A percentile compares a stretch with the other conserved stretches of the same genome.
phyloP scores from a whole-genome alignment of 92 coral and sea anemone genomes.

The Plumapathes pennacea region DNA sequence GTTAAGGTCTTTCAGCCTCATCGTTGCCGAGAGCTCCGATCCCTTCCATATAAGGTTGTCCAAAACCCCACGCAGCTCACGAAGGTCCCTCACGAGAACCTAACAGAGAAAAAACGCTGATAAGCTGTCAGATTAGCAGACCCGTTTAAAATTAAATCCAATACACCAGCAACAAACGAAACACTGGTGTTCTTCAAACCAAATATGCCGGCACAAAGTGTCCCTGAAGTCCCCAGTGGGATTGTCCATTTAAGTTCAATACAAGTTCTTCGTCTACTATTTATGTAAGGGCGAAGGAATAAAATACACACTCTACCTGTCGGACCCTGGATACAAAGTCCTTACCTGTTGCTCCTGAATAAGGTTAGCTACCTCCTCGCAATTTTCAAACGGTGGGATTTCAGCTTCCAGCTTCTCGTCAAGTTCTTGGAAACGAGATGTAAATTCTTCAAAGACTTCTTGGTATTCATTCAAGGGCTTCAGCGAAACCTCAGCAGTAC shows the following conservation, averaged over 20 bases:
- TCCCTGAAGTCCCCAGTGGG: too few relatives aligned
- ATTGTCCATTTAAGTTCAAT: too few relatives aligned
- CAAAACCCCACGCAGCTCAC: constrained; percentile 69
- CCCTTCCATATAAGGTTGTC: constrained; percentile 98
- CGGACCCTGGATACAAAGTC: too few relatives aligned
- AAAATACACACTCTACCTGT: too few relatives aligned
- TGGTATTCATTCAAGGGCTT: constrained; percentile 90
- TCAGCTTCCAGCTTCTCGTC: constrained; percentile 65
- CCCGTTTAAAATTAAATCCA: too few relatives aligned
- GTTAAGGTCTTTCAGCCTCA: constrained; percentile 83
- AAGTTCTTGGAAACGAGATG: constrained; percentile 79
- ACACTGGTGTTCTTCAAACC: too few relatives aligned
- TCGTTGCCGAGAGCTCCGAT: constrained; percentile 86
- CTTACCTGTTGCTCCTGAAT: constrained; percentile 82
- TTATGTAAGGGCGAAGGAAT: too few relatives aligned
- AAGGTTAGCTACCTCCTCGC: constrained; percentile 68
- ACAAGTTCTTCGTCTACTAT: too few relatives aligned
- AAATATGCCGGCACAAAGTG: too few relatives aligned
- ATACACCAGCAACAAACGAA: too few relatives aligned
- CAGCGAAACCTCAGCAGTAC: constrained; percentile 73
- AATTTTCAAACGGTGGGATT: constrained; percentile 64
- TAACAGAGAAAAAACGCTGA: constrained; percentile 7
- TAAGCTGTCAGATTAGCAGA: too few relatives aligned
- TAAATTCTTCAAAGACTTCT: constrained; percentile 82
- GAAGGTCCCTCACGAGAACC: constrained; percentile 73